Evolutionary conservation across 2,113 vertebrate species (phyloP).

Genomic region (Heloderma charlesbogerti): DNA sequence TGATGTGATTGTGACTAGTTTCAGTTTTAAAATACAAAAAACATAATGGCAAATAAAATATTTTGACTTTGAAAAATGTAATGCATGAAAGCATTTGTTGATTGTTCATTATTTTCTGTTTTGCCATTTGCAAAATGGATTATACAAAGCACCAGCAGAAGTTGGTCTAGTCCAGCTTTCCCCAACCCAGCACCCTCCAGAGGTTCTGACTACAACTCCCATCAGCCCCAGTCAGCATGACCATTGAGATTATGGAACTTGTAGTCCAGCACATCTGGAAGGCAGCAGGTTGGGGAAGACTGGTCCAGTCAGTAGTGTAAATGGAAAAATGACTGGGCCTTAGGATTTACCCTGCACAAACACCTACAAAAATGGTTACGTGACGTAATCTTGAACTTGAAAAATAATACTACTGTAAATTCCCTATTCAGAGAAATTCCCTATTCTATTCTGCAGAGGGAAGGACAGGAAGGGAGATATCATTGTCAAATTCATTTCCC

Average conservation of each 20-base stretch:
- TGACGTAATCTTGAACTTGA: not conserved
- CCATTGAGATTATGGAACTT: too few species aligned
- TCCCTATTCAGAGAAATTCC: not conserved
- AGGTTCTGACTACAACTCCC: too few species aligned
- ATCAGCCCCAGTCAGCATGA: too few species aligned
- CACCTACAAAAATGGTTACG: not conserved
- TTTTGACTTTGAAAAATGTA: not conserved
- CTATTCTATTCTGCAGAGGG: not conserved
- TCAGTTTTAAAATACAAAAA: not conserved
- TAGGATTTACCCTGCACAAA: not conserved
- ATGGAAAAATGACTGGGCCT: not conserved
- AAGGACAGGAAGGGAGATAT: not conserved
- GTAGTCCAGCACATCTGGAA: too few species aligned
- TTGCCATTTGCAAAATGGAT: not conserved
- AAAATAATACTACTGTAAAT: not conserved
- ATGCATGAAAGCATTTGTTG: not conserved
- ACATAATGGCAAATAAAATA: not conserved
- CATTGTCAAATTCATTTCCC: not conserved
- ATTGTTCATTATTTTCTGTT: not conserved
- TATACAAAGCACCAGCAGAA: not conserved
- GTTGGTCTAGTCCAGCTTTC: too few species aligned
- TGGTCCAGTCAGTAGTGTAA: not conserved
- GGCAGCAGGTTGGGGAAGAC: too few species aligned
- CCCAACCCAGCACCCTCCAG: too few species aligned
- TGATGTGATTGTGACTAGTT: not conserved